Evolutionary conservation across 2,113 vertebrate species (phyloP), one percentile per base, ranked within the genome.

Genomic region (Lepus timidus): DNA sequence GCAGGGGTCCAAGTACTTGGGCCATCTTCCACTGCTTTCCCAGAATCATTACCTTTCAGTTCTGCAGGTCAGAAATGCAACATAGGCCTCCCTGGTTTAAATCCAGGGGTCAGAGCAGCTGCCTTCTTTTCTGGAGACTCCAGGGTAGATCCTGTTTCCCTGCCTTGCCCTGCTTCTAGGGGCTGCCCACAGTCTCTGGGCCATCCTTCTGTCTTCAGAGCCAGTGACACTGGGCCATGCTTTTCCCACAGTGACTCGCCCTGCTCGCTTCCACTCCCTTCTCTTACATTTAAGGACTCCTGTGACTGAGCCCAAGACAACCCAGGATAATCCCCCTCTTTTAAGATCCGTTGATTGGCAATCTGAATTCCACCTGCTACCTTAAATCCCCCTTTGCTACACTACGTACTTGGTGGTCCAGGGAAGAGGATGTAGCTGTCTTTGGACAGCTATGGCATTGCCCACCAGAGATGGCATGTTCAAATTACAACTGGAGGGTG

Each of bases 41-140:
- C 6, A 25, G 25, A 49, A 55, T 14, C 74, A 74, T 68, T 55
- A 25, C 33, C 33, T 62, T 81, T 36, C 1, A 13, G 9, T 36
- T 78, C 49, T 58, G 33, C 23, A 74, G 13, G 29, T 23, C 58
- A 44, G 19, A 80, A 49, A 61, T 92, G 52, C 82, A 62, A 52
- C 68, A 62, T 27, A 11, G 49, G 20, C 31, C n/a, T 92, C 36
- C 4, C 25, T 44, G 27, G 14, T 79, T 70, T 31, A 81, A 82
- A 73, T 20, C 12, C 5, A 70, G 20, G 20, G 31, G 29, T 58
- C 1, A 4, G 31, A 27, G 51, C 84, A 4, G 16, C 1, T 55
- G 12, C 1, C 0, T 9, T 71, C 0, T 9, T 71, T 9, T 44
- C 44, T 4, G 0, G 73, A 65, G 36, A 20, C 16, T 74, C 17